Evolutionary conservation across 2,888 invertebrate species (phyloP), one percentile per base, ranked within the genome.

Genomic region (Cheilosia grossa): DNA sequence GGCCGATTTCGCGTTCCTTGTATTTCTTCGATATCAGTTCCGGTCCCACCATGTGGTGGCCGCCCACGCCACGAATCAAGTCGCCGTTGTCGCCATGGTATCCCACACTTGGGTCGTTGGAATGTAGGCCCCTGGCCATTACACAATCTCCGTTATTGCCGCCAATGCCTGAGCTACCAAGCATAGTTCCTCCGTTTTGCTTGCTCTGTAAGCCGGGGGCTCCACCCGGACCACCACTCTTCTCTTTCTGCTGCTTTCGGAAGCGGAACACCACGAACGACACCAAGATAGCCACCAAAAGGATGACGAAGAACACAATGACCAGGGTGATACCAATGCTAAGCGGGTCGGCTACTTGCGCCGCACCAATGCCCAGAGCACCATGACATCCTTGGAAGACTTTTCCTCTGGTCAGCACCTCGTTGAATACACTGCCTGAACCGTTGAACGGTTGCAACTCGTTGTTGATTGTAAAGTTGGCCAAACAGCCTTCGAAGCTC

Each of bases 321-420:
- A 98, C 98, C 40, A 98, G 93, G 1, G 98, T 98, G 78, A 98
- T 96, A 69, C 98, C 98, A 83, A 98, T 97, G 89, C 97, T 97
- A 9, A 98, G 93, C 0, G 98, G 98, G 92, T 97, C 97, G 2
- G 97, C 95, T 4, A 95, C 95, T 87, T 96, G 95, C 0, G 95
- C 95, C 2, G 95, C 94, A 30, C 96, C 96, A 44, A 96, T 94
- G 27, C 96, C 96, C 77, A 96, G 94, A 4, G 95, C 94, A 64
- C 95, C 96, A 81, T 94, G 94, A 90, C 98, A 98, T 17, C 97
- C 97, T 69, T 92, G 92, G 54, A 93, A 92, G 17, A 97, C 94
- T 91, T 96, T 96, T 24, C 97, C 97, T 88, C 94, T 94, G 54
- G 94, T 93, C 0, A 94, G 88, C 0, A 95, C 94, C 82, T 96